phyloP scores from a whole-genome alignment of 2,113 vertebrate genomes.

The Pagrus major region DNA sequence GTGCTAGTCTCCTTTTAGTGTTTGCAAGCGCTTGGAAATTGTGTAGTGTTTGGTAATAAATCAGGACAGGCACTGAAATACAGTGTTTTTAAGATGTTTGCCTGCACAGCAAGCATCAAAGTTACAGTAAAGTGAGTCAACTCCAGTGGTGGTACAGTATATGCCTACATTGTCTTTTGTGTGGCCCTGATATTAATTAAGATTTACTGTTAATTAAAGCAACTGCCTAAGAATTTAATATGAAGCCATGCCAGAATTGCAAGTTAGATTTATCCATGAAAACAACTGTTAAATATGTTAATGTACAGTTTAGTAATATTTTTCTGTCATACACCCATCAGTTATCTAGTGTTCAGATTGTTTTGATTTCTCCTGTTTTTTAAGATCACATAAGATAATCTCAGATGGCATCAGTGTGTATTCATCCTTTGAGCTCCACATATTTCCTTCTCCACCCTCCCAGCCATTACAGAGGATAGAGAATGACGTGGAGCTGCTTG shows the following conservation, averaged over 20 bases:
- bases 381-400: neutral
- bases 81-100: neutral
- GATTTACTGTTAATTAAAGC: too few species aligned
- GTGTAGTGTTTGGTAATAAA: neutral
- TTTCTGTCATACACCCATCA: neutral
- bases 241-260: neutral
- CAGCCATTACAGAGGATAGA: slow-evolving; percentile 99
- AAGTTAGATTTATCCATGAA: neutral
- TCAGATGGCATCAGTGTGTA: neutral
- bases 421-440: neutral
- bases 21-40: neutral
- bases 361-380: neutral
- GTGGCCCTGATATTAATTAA: neutral
- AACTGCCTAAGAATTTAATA: neutral
- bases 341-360: neutral
- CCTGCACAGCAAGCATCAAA: neutral
- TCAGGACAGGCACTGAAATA: neutral
- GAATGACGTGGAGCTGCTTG: slow-evolving; percentile 96
- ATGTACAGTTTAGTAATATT: neutral
- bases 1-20: neutral
- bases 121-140: neutral
- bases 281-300: neutral
- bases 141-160: too few species aligned
- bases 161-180: neutral
- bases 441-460: neutral